Base-by-base conservation (phyloP, 1,140 invertebrate genomes). In the Geopemphigus sp. region DNA sequence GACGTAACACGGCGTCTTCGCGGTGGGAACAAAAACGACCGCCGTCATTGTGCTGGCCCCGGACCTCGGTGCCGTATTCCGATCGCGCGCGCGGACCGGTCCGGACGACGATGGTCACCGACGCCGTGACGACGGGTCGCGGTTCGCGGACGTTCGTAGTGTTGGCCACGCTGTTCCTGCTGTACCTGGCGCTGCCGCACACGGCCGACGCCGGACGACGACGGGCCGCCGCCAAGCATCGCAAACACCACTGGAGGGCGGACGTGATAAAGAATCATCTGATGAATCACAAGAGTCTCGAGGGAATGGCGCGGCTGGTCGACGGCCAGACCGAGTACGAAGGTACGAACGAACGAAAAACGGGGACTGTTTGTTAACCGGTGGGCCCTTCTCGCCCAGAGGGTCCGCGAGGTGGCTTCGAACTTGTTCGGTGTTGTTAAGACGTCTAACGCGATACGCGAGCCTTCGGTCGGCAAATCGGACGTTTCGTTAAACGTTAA, bases 211-310 rank as follows among this genome's bases (percentile, higher is more conserved):
- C n/a, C n/a, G n/a, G n/a, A n/a, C n/a, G n/a, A n/a, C n/a, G n/a
- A n/a, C n/a, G n/a, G n/a, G n/a, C 22, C 15, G 1, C 39, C 17
- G 47, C 11, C 17, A 72, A 72, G 17, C 68, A 10, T 47, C 68
- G 17, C 68, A 72, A 19, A 14, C 68, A 72, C 47, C 74, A 50
- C 17, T 78, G 74, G 74, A 78, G 50, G 22, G 10, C 10, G 17
- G 17, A 50, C 57, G 57, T 63, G 39, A 61, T 78, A 5, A 78
- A 50, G 19, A 78, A 78, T 22, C 45, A 78, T 63, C 61, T 78
- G 74, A 78, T 63, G 50, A 78, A 24, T 19, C 74, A 78, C 45
- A 78, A 78, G 57, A 61, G 54, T 14, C 56, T 78, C 26, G 74
- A 78, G 26, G 74, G 74, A 11, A 78, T 78, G 56, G 39, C 47